phyloP scores from a whole-genome alignment of 2,888 invertebrate genomes.

The Thereva nobilitata region DNA sequence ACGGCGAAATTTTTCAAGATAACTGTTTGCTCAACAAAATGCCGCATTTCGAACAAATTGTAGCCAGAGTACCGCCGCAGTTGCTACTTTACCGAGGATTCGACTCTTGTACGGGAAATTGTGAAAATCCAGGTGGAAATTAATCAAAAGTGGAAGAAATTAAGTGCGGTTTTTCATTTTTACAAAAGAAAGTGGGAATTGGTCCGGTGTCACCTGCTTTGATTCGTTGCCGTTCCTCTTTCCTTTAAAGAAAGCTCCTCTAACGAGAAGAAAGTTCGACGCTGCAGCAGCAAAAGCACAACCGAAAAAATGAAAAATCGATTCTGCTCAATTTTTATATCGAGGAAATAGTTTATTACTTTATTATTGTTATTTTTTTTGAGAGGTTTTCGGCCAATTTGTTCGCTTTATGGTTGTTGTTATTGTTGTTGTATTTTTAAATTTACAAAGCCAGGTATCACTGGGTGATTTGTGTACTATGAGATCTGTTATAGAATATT shows the following conservation, averaged over 20 bases:
- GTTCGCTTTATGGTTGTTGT: slow-evolving; percentile 4
- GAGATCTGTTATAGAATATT: slow-evolving; percentile 17
- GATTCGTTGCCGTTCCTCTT: background rate
- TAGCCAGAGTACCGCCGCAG: no score
- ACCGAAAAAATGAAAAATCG: slow-evolving; percentile 37
- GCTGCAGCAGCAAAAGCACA: slow-evolving; percentile 25
- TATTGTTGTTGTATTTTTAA: slow-evolving; percentile 15
- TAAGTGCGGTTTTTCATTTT: no score
- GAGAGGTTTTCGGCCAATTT: background rate
- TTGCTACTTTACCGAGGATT: no score
- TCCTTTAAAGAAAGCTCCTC: slow-evolving; percentile 19
- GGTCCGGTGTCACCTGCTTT: slow-evolving; percentile 17
- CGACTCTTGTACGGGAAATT: no score
- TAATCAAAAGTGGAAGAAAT: no score
- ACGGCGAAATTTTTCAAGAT: no score
- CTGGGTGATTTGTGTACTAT: background rate
- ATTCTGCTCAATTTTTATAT: slow-evolving; percentile 38
- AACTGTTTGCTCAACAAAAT: no score
- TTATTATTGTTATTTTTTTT: slow-evolving; percentile 16
- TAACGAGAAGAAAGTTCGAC: slow-evolving; percentile 16
- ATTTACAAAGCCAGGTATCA: background rate
- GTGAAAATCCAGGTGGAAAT: no score
- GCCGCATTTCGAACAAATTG: no score
- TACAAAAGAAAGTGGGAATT: no score
- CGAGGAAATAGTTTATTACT: slow-evolving; percentile 25